Evolutionary conservation across 2,888 invertebrate species (phyloP).

Genomic region (Protonemura montana): DNA sequence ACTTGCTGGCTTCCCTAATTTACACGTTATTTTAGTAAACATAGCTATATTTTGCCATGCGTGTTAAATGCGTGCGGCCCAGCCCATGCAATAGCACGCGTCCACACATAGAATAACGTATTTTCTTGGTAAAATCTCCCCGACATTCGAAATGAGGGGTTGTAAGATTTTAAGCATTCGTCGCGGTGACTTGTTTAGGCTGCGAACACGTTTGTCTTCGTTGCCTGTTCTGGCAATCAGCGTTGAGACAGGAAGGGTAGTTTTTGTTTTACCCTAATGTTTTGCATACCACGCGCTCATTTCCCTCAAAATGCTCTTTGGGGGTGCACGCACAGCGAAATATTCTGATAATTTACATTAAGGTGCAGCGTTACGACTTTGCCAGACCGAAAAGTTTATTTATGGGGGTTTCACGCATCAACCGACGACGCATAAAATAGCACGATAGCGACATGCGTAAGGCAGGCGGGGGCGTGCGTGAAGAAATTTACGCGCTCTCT

Average conservation of each 20-base stretch:
- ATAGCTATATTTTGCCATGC: neutral
- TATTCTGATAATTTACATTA: neutral
- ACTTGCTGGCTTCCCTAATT: slow-evolving; percentile 10
- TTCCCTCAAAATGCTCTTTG: neutral
- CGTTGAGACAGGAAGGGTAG: neutral
- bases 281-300: neutral
- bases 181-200: slow-evolving; percentile 32
- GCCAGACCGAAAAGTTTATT: slow-evolving; percentile 22
- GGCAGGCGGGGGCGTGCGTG: neutral
- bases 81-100: neutral
- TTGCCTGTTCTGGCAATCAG: slow-evolving; percentile 23
- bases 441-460: neutral
- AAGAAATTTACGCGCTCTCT: neutral
- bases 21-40: slow-evolving; percentile 37
- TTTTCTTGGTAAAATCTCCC: slow-evolving; percentile 22
- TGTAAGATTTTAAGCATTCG: slow-evolving; percentile 24
- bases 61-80: neutral
- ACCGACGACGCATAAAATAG: slow-evolving; percentile 34
- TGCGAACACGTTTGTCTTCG: slow-evolving; percentile 17
- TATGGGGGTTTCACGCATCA: slow-evolving; percentile 19
- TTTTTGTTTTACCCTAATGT: neutral
- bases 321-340: neutral
- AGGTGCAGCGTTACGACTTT: slow-evolving; percentile 2
- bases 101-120: neutral
- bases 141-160: slow-evolving; percentile 29